Base-by-base conservation (phyloP, 2,888 invertebrate species). In the Drosophila sordidula region DNA sequence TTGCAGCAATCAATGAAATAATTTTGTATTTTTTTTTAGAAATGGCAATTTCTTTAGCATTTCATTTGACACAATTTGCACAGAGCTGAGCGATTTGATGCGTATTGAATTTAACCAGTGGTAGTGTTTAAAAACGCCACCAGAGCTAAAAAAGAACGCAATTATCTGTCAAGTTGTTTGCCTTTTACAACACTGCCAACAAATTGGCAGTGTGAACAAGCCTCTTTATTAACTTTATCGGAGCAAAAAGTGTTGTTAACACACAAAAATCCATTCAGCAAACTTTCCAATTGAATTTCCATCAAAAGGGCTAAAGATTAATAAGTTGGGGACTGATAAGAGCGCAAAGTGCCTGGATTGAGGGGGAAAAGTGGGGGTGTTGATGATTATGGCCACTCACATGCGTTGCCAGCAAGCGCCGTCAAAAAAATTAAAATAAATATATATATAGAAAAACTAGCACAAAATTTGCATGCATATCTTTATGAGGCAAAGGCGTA, bases 391-490 rank as follows among this genome's bases (percentile, higher is more conserved):
- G 69, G 63, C 61, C 34, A 51, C 64, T 70, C 64, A 59, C 50
- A 61, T 46, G 38, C 49, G 56, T 34, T 42, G 50, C 52, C 55
- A 46, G 44, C 45, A 68, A 42, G 12, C 38, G 39, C 46, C 49
- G 32, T 11, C 50, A 29, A 54, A 39, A 47, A 34, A 54, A 75
- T 39, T 42, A 25, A 41, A 41, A 52, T 32, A n/a, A 16, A 11
- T 42, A n/a, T 16, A 9, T 25, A 8, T 22, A 18, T 18, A 45
- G 47, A 46, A 41, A 55, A 70, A 85, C 63, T 76, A 70, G 82
- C 56, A 45, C 87, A 45, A 59, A 74, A 87, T 87, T 84, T 89
- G 76, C 81, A 84, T 89, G 76, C 61, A 66, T 88, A 84, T 83
- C 83, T 80, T 68, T 75, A 73, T 50, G 66, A 67, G 81, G 44